Conservation (phyloP, 2,888 invertebrate genomes). For the Caenorhabditis wallacei region DNA sequence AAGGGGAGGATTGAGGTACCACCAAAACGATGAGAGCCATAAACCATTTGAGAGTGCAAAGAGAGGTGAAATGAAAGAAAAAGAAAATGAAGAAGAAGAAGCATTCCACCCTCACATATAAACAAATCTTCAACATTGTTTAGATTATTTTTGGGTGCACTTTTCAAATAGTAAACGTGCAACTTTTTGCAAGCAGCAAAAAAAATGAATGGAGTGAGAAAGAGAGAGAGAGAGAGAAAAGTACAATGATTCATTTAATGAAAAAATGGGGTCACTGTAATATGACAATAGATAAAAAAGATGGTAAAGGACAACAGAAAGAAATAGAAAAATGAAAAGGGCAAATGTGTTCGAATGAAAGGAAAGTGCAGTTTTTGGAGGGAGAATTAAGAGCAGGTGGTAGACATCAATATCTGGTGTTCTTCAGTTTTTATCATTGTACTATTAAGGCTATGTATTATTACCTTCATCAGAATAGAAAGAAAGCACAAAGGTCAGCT, state of each 20-base stretch:
- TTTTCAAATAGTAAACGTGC: slow-evolving; percentile 25
- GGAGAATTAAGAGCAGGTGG: neutral
- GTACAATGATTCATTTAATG: neutral
- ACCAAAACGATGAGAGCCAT: slow-evolving; percentile 23
- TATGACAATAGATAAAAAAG: neutral
- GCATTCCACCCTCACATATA: neutral
- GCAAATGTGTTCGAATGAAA: neutral
- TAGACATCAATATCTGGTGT: too few species aligned
- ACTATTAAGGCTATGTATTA: too few species aligned
- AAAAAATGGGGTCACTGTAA: neutral
- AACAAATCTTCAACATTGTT: slow-evolving; percentile 31
- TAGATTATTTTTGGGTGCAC: slow-evolving; percentile 50
- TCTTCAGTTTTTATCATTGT: too few species aligned
- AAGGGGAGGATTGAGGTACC: neutral
- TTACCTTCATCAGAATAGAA: too few species aligned
- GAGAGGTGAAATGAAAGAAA: neutral
- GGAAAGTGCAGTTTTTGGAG: neutral
- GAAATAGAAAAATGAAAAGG: neutral
- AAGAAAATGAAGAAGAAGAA: slow-evolving; percentile 2
- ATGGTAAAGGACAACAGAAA: neutral
- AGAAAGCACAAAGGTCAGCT: too few species aligned
- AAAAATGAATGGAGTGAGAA: slow-evolving; percentile 20
- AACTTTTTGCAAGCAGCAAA: slow-evolving; percentile 28
- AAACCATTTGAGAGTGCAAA: slow-evolving; percentile 45
- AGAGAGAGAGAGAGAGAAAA: neutral